Evolutionary conservation across 2,888 invertebrate genomes (phyloP), one percentile per base, ranked within the genome.

Genomic region (Nesidiocoris tenuis): DNA sequence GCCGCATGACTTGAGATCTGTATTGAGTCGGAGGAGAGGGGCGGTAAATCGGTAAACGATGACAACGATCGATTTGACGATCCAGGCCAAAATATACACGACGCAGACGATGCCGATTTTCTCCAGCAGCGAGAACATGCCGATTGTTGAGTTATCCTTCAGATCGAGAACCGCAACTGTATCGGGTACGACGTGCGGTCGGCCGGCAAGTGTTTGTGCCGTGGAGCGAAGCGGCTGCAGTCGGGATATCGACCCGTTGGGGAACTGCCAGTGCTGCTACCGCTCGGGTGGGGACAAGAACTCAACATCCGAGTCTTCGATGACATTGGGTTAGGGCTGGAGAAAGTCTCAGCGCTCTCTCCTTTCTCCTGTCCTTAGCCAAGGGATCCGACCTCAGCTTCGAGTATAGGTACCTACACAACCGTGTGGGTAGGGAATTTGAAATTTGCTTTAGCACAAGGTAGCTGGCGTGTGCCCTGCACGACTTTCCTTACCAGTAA

Each of bases 1-100:
- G 81, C 93, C 93, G 82, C 88, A 87, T 63, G 88, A 86, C 81
- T 87, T 88, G 78, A 91, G 87, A 84, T 93, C 87, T 76, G 84
- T 83, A 59, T 83, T 82, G 78, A 84, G 82, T 77, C 83, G 83
- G 19, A 91, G 85, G 80, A 85, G 85, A 74, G 87, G 85, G 3
- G 87, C 87, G 18, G 90, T 83, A 61, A 85, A 83, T 66, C 83
- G 82, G 80, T 85, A 86, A 16, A 85, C 71, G 67, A 83, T 76
- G 77, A 80, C 80, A 7, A 89, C 81, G 39, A 86, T 83, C 55
- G 88, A 88, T 21, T 88, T 87, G 72, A 89, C 80, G 56, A 88
- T 54, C 82, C 81, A 81, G 83, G 86, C 64, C 83, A 78, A 82
- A 54, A 87, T 80, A 61, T 83, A 80, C 2, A 82, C 79, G 77